Percentiles rank a stretch among this genome's conserved stretches.
phyloP scores from a whole-genome alignment of 2,888 invertebrate genomes.

The Argyra leucocephala region DNA sequence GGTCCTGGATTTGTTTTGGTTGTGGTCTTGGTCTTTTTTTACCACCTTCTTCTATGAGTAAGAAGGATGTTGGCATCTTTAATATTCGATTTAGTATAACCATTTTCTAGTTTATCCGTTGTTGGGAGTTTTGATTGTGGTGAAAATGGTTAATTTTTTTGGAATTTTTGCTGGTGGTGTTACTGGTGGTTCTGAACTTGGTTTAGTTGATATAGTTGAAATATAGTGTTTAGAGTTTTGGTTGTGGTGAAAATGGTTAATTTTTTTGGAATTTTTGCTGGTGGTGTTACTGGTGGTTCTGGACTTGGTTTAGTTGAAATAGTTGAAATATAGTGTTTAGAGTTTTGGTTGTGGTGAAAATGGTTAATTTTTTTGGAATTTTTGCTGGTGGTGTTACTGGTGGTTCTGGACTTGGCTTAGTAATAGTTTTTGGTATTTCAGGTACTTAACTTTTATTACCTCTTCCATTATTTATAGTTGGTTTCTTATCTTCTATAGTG shows the following conservation, averaged over 20 bases:
- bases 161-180: constrained; percentile 16
- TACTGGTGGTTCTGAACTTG: constrained; percentile 21
- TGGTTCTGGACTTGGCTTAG: constrained; percentile 17
- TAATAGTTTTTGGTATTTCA: constrained; percentile 18
- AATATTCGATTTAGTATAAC: constrained; percentile 30
- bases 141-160: constrained; percentile 29
- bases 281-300: constrained; percentile 13
- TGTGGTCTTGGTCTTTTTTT: background rate
- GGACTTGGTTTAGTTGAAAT: constrained; percentile 26
- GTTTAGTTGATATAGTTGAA: too few relatives aligned
- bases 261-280: background rate
- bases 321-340: constrained; percentile 25
- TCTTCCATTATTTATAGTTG: constrained; percentile 19
- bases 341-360: background rate
- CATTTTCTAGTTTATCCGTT: constrained; percentile 29
- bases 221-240: constrained; percentile 32
- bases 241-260: constrained; percentile 12
- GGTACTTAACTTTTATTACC: constrained; percentile 9
- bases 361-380: constrained; percentile 28
- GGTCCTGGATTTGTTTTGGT: background rate
- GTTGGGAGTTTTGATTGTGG: constrained; percentile 29
- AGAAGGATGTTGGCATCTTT: constrained; percentile 39
- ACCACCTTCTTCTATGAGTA: constrained; percentile 33
- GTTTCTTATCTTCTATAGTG: constrained; percentile 30
- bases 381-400: constrained; percentile 30